Evolutionary conservation across 2,888 invertebrate genomes (phyloP).

Genomic region (Pterobdella sp.): DNA sequence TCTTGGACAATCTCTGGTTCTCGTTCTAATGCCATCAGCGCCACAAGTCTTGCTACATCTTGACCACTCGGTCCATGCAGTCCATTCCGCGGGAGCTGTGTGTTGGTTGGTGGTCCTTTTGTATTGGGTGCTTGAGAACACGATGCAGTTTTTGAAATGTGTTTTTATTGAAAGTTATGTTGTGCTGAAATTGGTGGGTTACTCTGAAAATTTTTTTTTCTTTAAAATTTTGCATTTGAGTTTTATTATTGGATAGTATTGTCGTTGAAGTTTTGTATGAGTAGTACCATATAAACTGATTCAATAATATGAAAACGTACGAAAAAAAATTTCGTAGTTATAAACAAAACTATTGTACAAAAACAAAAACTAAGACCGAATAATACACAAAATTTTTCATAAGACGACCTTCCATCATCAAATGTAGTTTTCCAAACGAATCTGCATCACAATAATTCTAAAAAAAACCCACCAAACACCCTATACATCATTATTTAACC

Average conservation of each 20-base stretch:
- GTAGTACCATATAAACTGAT: not conserved
- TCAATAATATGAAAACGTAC: no score
- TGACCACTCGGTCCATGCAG: constrained; percentile 32
- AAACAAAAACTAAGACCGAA: no score
- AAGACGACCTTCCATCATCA: no score
- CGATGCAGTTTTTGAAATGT: no score
- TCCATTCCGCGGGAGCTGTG: constrained; percentile 35
- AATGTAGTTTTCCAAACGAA: no score
- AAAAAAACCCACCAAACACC: no score
- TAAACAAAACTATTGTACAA: no score
- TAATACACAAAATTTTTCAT: no score
- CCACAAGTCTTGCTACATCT: constrained; percentile 34
- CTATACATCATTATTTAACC: not conserved
- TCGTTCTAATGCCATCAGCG: constrained; percentile 21
- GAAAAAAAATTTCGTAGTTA: no score
- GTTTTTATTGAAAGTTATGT: not conserved
- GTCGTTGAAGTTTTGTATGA: not conserved
- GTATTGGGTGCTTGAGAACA: no score
- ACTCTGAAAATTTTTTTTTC: not conserved
- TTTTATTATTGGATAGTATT: not conserved
- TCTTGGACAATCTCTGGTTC: constrained; percentile 35
- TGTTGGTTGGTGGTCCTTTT: not conserved
- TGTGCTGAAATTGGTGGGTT: not conserved
- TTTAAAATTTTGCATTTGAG: not conserved
- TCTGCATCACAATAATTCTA: no score